These are phyloP conservation scores for Habropoda laboriosa DNA, from an alignment of 1,140 invertebrate species.

Conservation along the genomic window DNA sequence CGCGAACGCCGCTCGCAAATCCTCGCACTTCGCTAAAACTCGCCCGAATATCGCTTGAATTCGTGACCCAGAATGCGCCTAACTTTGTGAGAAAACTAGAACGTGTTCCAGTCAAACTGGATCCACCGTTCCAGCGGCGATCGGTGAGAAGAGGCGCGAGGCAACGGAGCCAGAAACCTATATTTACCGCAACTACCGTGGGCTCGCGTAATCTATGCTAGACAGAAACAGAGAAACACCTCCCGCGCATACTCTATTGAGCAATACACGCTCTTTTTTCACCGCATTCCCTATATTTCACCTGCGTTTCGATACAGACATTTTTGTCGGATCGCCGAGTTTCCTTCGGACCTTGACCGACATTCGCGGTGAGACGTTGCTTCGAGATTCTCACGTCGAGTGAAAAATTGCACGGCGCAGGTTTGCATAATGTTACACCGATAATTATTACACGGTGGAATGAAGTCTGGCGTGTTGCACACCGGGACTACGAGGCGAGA, in stretches of 20 bases:
- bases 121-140: constrained; percentile 32
- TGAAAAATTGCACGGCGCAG: background rate
- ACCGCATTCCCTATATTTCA: constrained; percentile 44
- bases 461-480: background rate
- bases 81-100: constrained; percentile 47
- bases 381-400: background rate
- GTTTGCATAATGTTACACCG: background rate
- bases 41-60: constrained; percentile 34
- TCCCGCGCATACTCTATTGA: constrained; percentile 35
- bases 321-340: background rate
- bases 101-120: constrained; percentile 52
- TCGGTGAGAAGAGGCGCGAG: constrained; percentile 48
- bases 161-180: constrained; percentile 49
- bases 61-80: constrained; percentile 51
- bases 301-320: constrained; percentile 8
- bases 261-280: constrained; percentile 42
- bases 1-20: background rate
- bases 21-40: too few species aligned
- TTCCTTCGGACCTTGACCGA: constrained; percentile 4
- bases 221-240: background rate
- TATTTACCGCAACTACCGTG: constrained; percentile 45
- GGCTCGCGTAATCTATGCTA: constrained; percentile 42
- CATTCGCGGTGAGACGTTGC: background rate
- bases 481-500: background rate
- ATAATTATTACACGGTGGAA: background rate